A percentile compares a stretch with the other conserved stretches of the same genome.
Conservation (phyloP, 2,113 vertebrate species). For the Orcinus orca region DNA sequence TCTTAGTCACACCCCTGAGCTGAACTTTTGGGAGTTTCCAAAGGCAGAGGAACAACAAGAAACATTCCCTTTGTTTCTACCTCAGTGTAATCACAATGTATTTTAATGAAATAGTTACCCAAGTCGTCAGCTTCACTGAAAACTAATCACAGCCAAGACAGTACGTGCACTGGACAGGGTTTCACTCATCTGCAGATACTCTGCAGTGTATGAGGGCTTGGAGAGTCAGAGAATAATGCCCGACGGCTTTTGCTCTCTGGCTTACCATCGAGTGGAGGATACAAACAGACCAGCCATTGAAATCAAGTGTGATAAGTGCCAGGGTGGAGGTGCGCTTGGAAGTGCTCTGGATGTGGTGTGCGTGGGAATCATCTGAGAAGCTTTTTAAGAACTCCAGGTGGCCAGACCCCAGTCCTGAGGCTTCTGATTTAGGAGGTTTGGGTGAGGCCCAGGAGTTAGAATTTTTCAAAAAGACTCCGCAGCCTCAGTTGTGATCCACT, state of each 20-base stretch:
- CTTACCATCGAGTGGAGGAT: background rate
- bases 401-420: background rate
- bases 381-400: background rate
- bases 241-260: background rate
- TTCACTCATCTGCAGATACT: background rate
- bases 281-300: background rate
- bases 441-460: background rate
- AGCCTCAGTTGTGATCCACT: background rate
- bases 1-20: conserved; percentile 28
- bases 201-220: background rate
- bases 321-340: background rate
- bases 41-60: background rate
- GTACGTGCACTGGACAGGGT: background rate
- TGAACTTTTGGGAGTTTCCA: conserved; percentile 53
- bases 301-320: background rate
- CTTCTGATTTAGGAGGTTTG: background rate
- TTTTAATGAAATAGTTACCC: background rate
- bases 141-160: background rate
- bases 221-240: background rate
- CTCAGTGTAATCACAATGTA: background rate
- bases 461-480: background rate
- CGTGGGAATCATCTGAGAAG: background rate
- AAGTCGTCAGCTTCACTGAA: background rate
- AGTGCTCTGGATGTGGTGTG: background rate
- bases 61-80: background rate